Evolutionary conservation across 2,113 vertebrate genomes (phyloP), one percentile per base, ranked within the genome.

Genomic region (Cervus canadensis): DNA sequence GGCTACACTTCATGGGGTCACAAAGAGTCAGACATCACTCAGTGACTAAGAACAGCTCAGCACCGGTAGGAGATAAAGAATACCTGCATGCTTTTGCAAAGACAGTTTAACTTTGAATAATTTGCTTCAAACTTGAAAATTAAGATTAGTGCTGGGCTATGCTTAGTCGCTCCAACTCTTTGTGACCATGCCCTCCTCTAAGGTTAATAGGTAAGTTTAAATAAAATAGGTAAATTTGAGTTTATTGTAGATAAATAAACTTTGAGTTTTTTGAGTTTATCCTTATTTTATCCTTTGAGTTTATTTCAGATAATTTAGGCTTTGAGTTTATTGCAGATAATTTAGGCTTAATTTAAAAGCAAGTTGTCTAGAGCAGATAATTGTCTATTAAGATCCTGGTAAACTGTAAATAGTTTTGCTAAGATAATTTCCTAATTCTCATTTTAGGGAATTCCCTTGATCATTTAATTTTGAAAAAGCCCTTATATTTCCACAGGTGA

Each of bases 391-490:
- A 88, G 28, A 43, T 40, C n/a, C n/a, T 90, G 36, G 3, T 56
- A 82, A 90, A 71, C 81, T 95, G 2, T 48, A 85, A 96, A 81
- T 40, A 96, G 19, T 1, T 79, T 82, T 52, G 16, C 59, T 91
- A 59, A 85, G 10, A 57, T 89, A 86, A 78, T 43, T 92, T 94
- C 25, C 21, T 87, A 92, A 60, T 28, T 50, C 11, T 30, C 19
- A 91, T 60, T 91, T 95, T 54, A 96, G 48, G 64, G 36, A 97
- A 87, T 90, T 88, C 23, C 5, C 85, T n/a, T 71, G 57, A 89
- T 89, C 13, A 64, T 91, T 97, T 98, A 93, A 91, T 57, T 95
- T 91, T 82, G 78, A 64, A 96, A 94, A 88, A 93, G 1, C 60
- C 89, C 95, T 87, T 10, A 45, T 83, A 89, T 84, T 97, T 83